A percentile compares a stretch with the other conserved stretches of the same genome.
These are phyloP conservation scores for Sarcophaga bullata DNA, from an alignment of 1,140 invertebrate genomes.

Conservation along the genomic window DNA sequence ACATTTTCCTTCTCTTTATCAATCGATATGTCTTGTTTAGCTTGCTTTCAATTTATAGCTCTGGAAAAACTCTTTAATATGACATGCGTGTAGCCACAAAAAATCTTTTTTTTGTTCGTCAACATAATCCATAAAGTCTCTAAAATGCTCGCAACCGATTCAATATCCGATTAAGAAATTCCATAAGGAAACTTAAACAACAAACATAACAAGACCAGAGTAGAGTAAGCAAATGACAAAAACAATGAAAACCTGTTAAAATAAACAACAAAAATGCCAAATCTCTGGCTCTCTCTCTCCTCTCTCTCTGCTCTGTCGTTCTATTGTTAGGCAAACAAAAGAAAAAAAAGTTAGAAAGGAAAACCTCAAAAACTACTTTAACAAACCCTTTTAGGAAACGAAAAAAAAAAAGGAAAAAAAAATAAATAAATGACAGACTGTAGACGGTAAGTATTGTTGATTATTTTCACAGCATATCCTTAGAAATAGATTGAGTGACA, in stretches of 20 bases:
- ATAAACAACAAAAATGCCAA: conserved; percentile 30
- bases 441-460: too few relatives aligned
- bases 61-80: not conserved
- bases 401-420: not conserved
- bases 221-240: not conserved
- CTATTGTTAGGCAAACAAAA: not conserved
- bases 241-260: conserved; percentile 36
- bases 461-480: too few relatives aligned
- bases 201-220: not conserved
- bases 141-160: not conserved
- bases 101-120: not conserved
- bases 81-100: not conserved
- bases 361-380: not conserved
- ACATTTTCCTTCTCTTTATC: not conserved
- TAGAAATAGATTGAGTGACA: too few relatives aligned
- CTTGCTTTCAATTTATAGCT: not conserved
- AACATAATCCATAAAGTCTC: not conserved
- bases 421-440: too few relatives aligned
- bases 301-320: too few relatives aligned
- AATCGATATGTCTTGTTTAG: not conserved
- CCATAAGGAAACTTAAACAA: conserved; percentile 6
- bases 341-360: not conserved
- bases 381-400: conserved; percentile 10
- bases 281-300: too few relatives aligned
- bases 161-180: conserved; percentile 14